Conservation (phyloP, 2,888 invertebrate genomes). For the Calephelis perditalis region DNA sequence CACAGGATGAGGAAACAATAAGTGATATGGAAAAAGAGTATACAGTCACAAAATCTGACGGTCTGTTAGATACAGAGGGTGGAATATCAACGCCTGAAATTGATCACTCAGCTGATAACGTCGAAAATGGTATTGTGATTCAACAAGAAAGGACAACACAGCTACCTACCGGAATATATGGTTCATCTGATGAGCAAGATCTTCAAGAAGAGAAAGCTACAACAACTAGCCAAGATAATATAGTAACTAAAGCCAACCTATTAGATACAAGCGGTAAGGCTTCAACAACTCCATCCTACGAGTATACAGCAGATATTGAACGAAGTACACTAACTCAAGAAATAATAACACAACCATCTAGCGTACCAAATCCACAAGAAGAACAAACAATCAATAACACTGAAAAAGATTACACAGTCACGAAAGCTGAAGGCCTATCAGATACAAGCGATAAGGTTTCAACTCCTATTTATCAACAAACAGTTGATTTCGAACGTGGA, state of each 20-base stretch:
- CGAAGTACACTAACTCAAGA: constrained; percentile 26
- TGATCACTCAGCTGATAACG: no score
- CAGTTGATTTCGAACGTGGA: neutral
- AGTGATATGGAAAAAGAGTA: no score
- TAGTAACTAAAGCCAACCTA: neutral
- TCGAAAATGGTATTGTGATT: no score
- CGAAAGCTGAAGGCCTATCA: neutral
- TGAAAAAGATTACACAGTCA: neutral
- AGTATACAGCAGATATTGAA: constrained; percentile 38
- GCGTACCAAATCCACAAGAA: neutral
- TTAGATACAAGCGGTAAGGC: constrained; percentile 31
- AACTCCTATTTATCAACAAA: neutral
- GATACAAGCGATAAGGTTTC: neutral
- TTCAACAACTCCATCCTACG: constrained; percentile 47
- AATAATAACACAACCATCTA: constrained; percentile 21
- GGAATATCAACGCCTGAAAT: no score
- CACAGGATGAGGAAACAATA: no score
- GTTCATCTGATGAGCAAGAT: constrained; percentile 10
- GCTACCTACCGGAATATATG: no score
- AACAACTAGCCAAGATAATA: constrained; percentile 36
- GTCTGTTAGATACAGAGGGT: no score
- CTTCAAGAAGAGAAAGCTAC: constrained; percentile 29
- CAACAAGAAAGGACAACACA: no score
- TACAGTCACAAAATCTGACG: no score
- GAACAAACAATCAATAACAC: neutral